Conservation (phyloP, 2,888 invertebrate genomes). For the Acanthopleura granulata region DNA sequence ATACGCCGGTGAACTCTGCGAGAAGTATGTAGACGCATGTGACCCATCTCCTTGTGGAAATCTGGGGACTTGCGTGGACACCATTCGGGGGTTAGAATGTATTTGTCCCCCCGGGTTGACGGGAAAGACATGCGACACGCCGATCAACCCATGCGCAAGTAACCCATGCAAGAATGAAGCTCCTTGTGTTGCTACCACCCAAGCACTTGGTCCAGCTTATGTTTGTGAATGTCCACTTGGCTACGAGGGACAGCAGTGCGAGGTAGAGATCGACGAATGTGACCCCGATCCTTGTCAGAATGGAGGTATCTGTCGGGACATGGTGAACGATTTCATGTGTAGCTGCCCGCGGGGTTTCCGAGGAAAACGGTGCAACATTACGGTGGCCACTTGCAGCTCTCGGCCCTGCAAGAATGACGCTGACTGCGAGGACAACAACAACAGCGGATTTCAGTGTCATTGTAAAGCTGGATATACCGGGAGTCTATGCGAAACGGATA, state of each 20-base stretch:
- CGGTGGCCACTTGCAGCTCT: not conserved
- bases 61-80: not conserved
- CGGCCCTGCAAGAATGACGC: slow-evolving; percentile 14
- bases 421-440: not conserved
- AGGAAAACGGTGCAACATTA: not conserved
- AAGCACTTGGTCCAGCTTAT: not conserved
- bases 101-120: slow-evolving; percentile 10
- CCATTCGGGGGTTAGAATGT: slow-evolving; percentile 8
- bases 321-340: slow-evolving; percentile 2
- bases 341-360: slow-evolving; percentile 14
- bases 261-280: slow-evolving; percentile 18
- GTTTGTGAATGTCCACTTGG: slow-evolving; percentile 20
- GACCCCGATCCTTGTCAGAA: not conserved
- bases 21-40: slow-evolving; percentile 16
- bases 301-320: not conserved
- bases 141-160: slow-evolving; percentile 4
- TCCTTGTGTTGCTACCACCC: not conserved
- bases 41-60: slow-evolving; percentile 11
- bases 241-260: not conserved
- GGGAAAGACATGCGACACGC: slow-evolving; percentile 10
- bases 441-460: not conserved
- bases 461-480: slow-evolving; percentile 17
- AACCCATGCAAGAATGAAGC: slow-evolving; percentile 20
- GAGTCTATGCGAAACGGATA: not conserved
- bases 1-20: slow-evolving; percentile 11